Percentiles rank a stretch among this genome's conserved stretches.
These are phyloP conservation scores for Eumacrocentrus americanus DNA, from an alignment of 2,888 invertebrate genomes.

Conservation along the genomic window DNA sequence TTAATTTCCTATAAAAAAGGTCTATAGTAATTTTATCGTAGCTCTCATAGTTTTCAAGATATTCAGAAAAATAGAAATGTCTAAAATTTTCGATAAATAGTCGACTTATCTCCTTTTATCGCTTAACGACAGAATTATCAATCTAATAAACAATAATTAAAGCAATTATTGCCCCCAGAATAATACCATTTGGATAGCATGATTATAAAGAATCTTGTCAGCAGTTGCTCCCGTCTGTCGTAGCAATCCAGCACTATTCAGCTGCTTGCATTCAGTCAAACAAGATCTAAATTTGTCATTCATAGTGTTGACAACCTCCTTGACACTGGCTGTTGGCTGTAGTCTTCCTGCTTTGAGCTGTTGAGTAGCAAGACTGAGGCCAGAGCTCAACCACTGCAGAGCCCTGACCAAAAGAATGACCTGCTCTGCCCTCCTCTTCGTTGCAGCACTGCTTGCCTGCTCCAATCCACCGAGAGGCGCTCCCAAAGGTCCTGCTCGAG, in stretches of 20 bases:
- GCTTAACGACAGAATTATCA: too few species aligned
- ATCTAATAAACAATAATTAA: conserved; percentile 2
- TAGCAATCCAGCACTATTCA: conserved; percentile 77
- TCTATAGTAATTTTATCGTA: too few species aligned
- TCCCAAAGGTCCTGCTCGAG: conserved; percentile 78
- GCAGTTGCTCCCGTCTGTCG: conserved; percentile 85
- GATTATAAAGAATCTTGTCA: conserved; percentile 95
- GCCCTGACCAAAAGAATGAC: conserved; percentile 88
- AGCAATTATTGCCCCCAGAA: too few species aligned
- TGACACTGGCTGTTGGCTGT: conserved; percentile 89
- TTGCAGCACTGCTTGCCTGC: conserved; percentile 56
- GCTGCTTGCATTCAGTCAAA: conserved; percentile 83
- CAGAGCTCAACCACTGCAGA: conserved; percentile 93
- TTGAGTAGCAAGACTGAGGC: conserved; percentile 85
- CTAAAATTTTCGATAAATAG: too few species aligned
- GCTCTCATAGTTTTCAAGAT: too few species aligned
- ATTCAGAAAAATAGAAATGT: too few species aligned
- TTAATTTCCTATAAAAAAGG: too few species aligned
- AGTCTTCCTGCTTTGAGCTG: conserved; percentile 84
- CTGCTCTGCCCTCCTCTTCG: conserved; percentile 73
- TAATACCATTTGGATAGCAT: conserved; percentile 95
- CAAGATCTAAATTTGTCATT: conserved; percentile 92
- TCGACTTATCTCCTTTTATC: too few species aligned
- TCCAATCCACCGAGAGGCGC: conserved; percentile 59
- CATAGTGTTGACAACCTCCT: conserved; percentile 86